These are phyloP conservation scores for Porphyrio hochstetteri DNA, from an alignment of 2,113 vertebrate species.

Conservation along the genomic window DNA sequence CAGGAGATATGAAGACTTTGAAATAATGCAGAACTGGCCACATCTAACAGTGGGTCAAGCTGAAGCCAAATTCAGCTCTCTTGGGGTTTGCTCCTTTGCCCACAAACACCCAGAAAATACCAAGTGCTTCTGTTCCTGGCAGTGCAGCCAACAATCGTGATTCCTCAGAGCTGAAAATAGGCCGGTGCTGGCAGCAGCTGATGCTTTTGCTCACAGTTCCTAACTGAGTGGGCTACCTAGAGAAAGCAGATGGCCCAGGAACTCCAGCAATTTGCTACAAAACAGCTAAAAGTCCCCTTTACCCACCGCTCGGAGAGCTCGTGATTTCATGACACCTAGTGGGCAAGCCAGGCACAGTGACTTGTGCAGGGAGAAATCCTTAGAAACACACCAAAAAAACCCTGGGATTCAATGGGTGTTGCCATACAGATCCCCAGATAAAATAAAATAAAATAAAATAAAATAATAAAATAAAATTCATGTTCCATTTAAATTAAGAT, in stretches of 20 bases:
- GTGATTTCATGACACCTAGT: constrained; percentile 55
- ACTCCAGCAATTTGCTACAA: constrained; percentile 10
- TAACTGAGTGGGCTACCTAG: constrained; percentile 59
- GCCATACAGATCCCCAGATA: rapidly evolving
- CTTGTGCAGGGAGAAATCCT: background rate
- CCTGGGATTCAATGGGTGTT: background rate
- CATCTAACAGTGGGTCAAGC: background rate
- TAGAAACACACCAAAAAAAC: rapidly evolving
- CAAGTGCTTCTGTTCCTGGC: constrained; percentile 38
- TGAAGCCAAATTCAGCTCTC: background rate
- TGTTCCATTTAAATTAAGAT: too few species aligned
- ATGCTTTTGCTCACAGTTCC: constrained; percentile 58
- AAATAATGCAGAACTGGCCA: background rate
- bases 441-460: rapidly evolving
- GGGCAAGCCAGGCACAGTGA: constrained; percentile 31
- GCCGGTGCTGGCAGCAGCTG: constrained; percentile 2
- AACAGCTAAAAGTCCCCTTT: background rate
- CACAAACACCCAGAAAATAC: background rate
- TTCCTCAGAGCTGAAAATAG: constrained; percentile 66
- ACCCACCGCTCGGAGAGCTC: background rate
- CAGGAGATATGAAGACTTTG: background rate
- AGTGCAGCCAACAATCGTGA: constrained; percentile 46
- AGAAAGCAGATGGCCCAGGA: constrained; percentile 60
- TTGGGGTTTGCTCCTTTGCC: background rate
- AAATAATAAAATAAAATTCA: too few species aligned